A percentile compares a stretch with the other conserved stretches of the same genome.
These are phyloP conservation scores for Engraulis encrasicolus DNA, from an alignment of 2,113 vertebrate species.

Conservation along the genomic window DNA sequence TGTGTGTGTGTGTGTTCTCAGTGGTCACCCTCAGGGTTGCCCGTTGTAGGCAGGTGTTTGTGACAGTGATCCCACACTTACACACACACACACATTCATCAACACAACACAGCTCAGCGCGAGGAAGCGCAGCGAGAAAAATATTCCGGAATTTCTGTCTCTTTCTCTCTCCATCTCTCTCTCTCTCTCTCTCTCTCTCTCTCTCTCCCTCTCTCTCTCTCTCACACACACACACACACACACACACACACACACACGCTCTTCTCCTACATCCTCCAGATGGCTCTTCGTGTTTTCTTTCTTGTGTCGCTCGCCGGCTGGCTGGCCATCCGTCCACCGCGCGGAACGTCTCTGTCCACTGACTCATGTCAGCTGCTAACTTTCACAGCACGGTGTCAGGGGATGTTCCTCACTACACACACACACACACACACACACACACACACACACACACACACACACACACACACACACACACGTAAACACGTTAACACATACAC, in stretches of 20 bases:
- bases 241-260: neutral
- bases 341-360: neutral
- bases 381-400: neutral
- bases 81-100: too few relatives aligned
- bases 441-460: constrained; percentile 24
- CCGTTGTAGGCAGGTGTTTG: constrained; percentile 1
- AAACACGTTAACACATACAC: too few relatives aligned
- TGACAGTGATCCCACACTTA: neutral
- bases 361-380: neutral
- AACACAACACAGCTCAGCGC: neutral
- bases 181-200: neutral
- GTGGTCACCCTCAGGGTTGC: neutral
- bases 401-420: neutral
- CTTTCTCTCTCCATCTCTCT: neutral
- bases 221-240: neutral
- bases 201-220: neutral
- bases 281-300: neutral
- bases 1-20: neutral
- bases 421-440: neutral
- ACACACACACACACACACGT: neutral
- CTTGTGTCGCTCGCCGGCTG: neutral
- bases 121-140: neutral
- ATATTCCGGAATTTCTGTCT: neutral
- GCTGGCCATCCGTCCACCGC: neutral
- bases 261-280: neutral